Base-by-base conservation (phyloP, 2,888 invertebrate species). In the Slavum lentiscoides region DNA sequence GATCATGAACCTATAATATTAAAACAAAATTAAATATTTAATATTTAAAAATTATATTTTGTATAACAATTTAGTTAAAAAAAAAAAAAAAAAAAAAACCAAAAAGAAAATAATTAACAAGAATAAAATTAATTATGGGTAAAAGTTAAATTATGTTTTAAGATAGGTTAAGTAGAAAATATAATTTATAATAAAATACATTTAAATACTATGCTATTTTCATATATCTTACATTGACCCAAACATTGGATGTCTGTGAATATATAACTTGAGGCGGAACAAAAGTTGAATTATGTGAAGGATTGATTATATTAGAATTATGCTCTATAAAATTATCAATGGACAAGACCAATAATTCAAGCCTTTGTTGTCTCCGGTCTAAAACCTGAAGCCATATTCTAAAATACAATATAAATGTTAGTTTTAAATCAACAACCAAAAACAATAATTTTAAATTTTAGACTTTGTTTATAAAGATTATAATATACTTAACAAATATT, bases 321-420 rank as follows among this genome's bases (percentile, higher is more conserved):
- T 89, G 89, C 84, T 89, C 89, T 70, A 88, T 89, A 85, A 96
- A 96, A 88, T 93, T 92, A 76, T 91, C 91, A 75, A 95, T 85
- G 0, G 96, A 95, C 80, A 97, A 89, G 37, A 97, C 88, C 43
- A 94, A 91, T 84, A 98, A 87, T 85, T 96, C 95, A 82, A 97
- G 88, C 21, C 92, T 89, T 86, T 94, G 93, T 86, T 98, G 98
- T 83, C 91, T 90, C 1, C 98, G 89, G 85, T 97, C 94, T 84
- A 98, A 86, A n/a, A 97, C 88, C 86, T 97, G 95, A 17, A 93
- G 92, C 95, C 97, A 97, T 23, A 97, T 91, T 85, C 96, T 96
- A 87, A 0, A 86, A 87, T 82, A 82, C 76, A 83, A 76, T 59
- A 23, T 8, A 68, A 58, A 30, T 62, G 2, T 72, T 21, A 61